Percentiles rank a stretch among this genome's conserved stretches.
phyloP scores from a whole-genome alignment of 2,888 invertebrate genomes.

The Imbricaverruca yamaguchii region DNA sequence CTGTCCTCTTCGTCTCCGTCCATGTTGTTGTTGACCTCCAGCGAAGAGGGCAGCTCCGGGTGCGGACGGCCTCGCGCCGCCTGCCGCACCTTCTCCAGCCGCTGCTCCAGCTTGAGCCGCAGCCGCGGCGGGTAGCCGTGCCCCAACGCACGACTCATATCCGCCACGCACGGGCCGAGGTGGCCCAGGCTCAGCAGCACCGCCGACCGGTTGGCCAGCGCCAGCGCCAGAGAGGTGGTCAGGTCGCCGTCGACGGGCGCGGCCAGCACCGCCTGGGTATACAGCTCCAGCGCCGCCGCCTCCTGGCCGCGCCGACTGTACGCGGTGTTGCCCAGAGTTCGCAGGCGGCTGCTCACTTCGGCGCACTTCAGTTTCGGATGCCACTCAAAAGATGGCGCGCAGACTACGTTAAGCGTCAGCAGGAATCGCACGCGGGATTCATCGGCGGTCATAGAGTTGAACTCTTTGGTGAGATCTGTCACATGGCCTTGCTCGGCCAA shows the following conservation, averaged over 20 bases:
- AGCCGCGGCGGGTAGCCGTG: conserved; percentile 11
- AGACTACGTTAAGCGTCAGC: background rate
- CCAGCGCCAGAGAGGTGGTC: background rate
- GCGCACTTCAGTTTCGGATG: background rate
- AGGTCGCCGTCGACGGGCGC: background rate
- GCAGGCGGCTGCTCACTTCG: background rate
- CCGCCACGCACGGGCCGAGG: conserved; percentile 5
- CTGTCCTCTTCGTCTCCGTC: background rate
- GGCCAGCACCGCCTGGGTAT: background rate
- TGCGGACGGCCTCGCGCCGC: background rate
- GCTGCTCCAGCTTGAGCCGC: background rate
- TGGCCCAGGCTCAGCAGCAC: conserved; percentile 4
- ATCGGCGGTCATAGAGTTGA: conserved; percentile 5
- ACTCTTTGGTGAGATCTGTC: background rate
- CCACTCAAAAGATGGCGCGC: background rate
- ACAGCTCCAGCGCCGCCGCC: background rate
- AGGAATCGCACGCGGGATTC: background rate
- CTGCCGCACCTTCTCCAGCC: background rate
- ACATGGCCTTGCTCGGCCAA: background rate
- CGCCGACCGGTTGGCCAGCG: conserved; percentile 2
- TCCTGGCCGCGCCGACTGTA: conserved; percentile 1
- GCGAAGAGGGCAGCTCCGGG: background rate
- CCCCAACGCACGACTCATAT: background rate
- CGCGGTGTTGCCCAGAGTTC: background rate
- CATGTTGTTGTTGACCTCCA: background rate